phyloP scores from a whole-genome alignment of 1,140 invertebrate species.

The Streblospio benedicti region DNA sequence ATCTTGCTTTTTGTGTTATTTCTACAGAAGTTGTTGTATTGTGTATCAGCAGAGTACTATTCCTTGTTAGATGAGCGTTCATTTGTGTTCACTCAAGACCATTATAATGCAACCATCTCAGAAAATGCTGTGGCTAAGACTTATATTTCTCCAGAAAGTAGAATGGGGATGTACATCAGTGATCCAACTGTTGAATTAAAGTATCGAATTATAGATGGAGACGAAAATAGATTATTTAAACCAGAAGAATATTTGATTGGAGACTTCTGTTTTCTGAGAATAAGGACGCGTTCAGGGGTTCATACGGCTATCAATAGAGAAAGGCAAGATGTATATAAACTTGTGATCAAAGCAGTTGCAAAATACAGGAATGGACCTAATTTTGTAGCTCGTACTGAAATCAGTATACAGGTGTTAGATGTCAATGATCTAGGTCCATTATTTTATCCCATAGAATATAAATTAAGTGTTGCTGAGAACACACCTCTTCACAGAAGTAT shows the following conservation, averaged over 20 bases:
- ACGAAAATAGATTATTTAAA: constrained; percentile 84
- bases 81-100: constrained; percentile 58
- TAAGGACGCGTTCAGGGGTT: constrained; percentile 76
- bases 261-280: constrained; percentile 83
- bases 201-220: constrained; percentile 73
- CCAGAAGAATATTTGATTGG: constrained; percentile 76
- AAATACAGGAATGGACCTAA: constrained; percentile 40
- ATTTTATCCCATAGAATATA: constrained; percentile 79
- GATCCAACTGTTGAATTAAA: constrained; percentile 53
- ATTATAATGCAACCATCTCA: constrained; percentile 82
- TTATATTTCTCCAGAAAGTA: constrained; percentile 58
- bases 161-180: constrained; percentile 58
- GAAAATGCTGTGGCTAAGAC: constrained; percentile 85
- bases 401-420: constrained; percentile 74
- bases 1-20: too few species aligned
- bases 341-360: constrained; percentile 69
- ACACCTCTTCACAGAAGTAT: constrained; percentile 63
- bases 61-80: too few species aligned
- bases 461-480: constrained; percentile 79
- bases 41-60: too few species aligned
- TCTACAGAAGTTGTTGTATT: too few species aligned
- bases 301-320: constrained; percentile 81
- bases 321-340: constrained; percentile 68
- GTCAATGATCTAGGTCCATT: constrained; percentile 85
- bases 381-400: constrained; percentile 62